A percentile compares a stretch with the other conserved stretches of the same genome.
Evolutionary conservation across 2,113 vertebrate genomes (phyloP).

Genomic region (Cyrtonyx montezumae): DNA sequence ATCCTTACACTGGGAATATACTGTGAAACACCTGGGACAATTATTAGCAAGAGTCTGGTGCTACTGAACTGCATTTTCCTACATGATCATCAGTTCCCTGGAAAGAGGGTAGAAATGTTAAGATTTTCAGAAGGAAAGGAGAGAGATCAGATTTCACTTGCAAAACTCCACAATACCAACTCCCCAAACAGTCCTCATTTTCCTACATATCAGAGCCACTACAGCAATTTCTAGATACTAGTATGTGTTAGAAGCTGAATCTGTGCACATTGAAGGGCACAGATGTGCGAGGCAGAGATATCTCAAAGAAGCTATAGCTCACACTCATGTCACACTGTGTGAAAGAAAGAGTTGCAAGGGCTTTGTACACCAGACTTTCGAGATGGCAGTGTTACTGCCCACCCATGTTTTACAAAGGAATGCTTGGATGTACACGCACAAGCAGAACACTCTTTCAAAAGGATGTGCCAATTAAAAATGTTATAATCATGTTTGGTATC

Average conservation of each 20-base stretch:
- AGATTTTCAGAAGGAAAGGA: not conserved
- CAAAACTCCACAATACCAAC: not conserved
- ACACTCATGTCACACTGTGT: not conserved
- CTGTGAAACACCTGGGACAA: not conserved
- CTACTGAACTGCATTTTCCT: not conserved
- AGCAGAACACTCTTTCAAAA: not conserved
- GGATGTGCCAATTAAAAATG: not conserved
- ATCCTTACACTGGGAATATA: not conserved
- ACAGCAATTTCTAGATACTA: not conserved
- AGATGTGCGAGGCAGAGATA: not conserved
- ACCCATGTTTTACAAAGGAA: not conserved
- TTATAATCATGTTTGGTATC: not conserved
- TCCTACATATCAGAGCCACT: not conserved
- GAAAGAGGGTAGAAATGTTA: not conserved
- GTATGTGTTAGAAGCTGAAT: not conserved
- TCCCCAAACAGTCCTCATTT: not conserved
- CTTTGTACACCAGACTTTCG: not conserved
- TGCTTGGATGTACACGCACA: not conserved
- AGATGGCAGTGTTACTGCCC: not conserved
- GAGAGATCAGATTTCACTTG: not conserved
- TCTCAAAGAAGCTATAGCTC: not conserved
- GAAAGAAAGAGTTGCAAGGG: not conserved
- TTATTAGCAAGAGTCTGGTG: not conserved
- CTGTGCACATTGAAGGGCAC: fast-evolving
- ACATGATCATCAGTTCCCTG: not conserved